Base-by-base conservation (phyloP, 2,888 invertebrate genomes). In the Theretra japonica region DNA sequence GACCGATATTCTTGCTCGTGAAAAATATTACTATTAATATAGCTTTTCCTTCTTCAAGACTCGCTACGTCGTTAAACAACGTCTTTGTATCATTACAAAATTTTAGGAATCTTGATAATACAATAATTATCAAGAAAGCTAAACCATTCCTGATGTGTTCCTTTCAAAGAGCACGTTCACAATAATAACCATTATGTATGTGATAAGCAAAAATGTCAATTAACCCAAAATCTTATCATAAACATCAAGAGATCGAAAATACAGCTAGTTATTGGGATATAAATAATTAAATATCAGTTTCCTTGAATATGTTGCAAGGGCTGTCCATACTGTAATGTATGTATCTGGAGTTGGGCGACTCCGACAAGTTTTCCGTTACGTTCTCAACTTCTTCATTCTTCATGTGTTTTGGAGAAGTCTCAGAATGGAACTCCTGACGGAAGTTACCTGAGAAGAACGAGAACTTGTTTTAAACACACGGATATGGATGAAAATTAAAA, bases 341-440 rank as follows among this genome's bases (percentile, higher is more conserved):
- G 82, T 89, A 95, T 48, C 95, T 85, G 0, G 91, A 84, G 71
- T 82, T 88, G n/a, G 92, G 88, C 0, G 90, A 83, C 25, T 91
- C 92, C 0, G 83, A 76, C 0, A 87, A 80, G 2, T 75, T 79
- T 8, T 91, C 89, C 0, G 83, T 72, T 4, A 83, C 79, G 0
- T 73, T 79, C 0, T 92, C 91, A 0, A 81, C 80, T 0, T 90
- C 90, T 50, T 92, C 94, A 0, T 84, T 77, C 71, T 89, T 90
- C 69, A 83, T 81, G 73, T 89, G 88, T 69, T 92, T 93, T n/a
- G 92, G 90, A 2, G 93, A 91, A 0, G 88, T 86, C 77, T 94
- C 94, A 0, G 91, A 87, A 76, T 93, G 92, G 70, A 84, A 89
- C 76, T 94, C 95, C 70, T 93, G 94, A 2, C 93, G 90, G 73